Conservation (phyloP, 30 jellyfish, hydroid and myxozoan genomes). For the Hydractinia echinata region DNA sequence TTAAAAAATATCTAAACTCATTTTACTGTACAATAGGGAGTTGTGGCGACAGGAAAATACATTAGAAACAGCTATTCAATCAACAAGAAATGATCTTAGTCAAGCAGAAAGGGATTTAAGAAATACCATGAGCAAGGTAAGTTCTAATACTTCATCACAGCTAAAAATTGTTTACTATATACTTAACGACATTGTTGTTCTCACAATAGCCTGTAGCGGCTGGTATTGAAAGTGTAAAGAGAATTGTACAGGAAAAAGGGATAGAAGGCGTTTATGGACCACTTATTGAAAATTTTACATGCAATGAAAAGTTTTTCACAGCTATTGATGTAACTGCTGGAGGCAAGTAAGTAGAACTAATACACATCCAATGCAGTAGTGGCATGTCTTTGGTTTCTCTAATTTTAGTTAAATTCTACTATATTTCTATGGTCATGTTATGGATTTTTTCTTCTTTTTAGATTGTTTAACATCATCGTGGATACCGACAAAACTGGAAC, state of each 20-base stretch:
- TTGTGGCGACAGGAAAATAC: constrained; percentile 84
- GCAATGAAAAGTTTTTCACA: constrained; percentile 68
- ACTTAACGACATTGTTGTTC: neutral
- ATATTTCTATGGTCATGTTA: neutral
- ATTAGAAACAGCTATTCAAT: constrained; percentile 58
- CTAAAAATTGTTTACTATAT: neutral
- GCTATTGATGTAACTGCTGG: constrained; percentile 99
- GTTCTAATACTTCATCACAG: neutral
- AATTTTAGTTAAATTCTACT: neutral
- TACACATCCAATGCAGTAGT: neutral
- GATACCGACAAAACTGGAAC: constrained; percentile 92
- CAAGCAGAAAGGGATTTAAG: constrained; percentile 70
- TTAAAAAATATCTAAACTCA: too few species aligned
- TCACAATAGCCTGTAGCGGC: constrained; percentile 69
- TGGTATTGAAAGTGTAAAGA: constrained; percentile 84
- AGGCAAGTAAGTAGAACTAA: constrained; percentile 49
- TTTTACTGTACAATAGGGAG: constrained; percentile 40
- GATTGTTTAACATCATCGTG: constrained; percentile 87
- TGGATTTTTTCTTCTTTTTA: constrained; percentile 19
- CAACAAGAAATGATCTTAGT: constrained; percentile 62
- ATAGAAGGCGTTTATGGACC: constrained; percentile 95
- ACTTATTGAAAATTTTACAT: constrained; percentile 72
- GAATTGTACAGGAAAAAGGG: constrained; percentile 61
- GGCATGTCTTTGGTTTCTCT: neutral
- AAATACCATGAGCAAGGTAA: constrained; percentile 71